Percentiles rank a stretch among this genome's conserved stretches.
phyloP scores from a whole-genome alignment of 2,888 invertebrate species.

The Conops quadrifasciatus region DNA sequence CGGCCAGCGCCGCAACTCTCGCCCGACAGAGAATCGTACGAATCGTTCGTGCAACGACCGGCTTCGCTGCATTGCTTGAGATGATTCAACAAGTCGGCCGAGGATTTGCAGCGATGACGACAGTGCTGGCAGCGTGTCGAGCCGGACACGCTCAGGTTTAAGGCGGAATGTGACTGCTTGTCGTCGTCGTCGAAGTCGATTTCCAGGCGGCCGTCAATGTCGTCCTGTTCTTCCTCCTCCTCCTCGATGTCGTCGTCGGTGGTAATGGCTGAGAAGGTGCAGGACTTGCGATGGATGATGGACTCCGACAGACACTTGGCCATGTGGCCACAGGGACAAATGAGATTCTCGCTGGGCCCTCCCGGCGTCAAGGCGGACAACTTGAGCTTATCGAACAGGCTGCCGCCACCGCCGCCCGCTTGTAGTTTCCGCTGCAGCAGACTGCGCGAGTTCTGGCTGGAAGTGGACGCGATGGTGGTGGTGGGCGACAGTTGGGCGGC shows the following conservation, averaged over 20 bases:
- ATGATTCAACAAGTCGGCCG: slow-evolving; percentile 79
- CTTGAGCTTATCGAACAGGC: slow-evolving; percentile 84
- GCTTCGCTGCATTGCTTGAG: slow-evolving; percentile 76
- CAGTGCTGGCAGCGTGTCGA: slow-evolving; percentile 87
- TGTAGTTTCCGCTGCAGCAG: slow-evolving; percentile 51
- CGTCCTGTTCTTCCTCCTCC: slow-evolving; percentile 52
- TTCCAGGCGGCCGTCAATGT: slow-evolving; percentile 56
- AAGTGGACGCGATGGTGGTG: slow-evolving; percentile 51
- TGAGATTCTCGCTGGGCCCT: slow-evolving; percentile 73
- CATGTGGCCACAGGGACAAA: slow-evolving; percentile 77
- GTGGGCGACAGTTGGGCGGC: slow-evolving; percentile 56
- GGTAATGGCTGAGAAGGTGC: slow-evolving; percentile 63
- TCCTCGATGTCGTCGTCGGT: slow-evolving; percentile 53
- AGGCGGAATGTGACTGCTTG: slow-evolving; percentile 62
- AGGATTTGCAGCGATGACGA: slow-evolving; percentile 86
- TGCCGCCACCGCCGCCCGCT: slow-evolving; percentile 65
- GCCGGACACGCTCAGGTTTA: slow-evolving; percentile 67
- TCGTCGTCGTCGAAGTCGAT: slow-evolving; percentile 60
- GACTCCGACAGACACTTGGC: slow-evolving; percentile 84
- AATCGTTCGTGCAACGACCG: slow-evolving; percentile 60
- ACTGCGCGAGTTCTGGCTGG: slow-evolving; percentile 52
- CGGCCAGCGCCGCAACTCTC: slow-evolving; percentile 63
- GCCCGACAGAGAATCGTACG: slow-evolving; percentile 60
- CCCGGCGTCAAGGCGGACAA: slow-evolving; percentile 73
- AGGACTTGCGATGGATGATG: slow-evolving; percentile 79